phyloP scores from a whole-genome alignment of 2,113 vertebrate genomes.

The Malurus elegans region DNA sequence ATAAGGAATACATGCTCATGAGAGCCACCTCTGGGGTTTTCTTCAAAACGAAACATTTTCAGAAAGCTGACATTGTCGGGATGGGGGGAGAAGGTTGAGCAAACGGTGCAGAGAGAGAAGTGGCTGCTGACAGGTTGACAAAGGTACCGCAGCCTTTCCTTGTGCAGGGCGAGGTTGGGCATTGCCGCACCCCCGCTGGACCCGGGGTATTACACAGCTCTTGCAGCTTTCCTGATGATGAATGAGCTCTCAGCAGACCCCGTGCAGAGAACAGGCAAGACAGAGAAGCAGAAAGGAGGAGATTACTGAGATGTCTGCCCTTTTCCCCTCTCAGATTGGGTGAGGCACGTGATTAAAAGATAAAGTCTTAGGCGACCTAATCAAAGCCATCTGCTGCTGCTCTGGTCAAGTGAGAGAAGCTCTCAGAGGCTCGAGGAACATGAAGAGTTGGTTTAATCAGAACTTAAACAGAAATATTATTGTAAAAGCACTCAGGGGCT shows the following conservation, averaged over 20 bases:
- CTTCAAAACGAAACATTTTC: constrained; percentile 62
- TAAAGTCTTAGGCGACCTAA: constrained; percentile 54
- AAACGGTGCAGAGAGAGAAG: constrained; percentile 66
- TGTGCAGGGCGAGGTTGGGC: constrained; percentile 67
- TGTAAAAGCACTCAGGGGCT: background rate
- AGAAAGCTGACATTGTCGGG: constrained; percentile 40
- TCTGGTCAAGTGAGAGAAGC: constrained; percentile 18
- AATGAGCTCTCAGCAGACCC: constrained; percentile 76
- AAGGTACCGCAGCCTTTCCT: constrained; percentile 80
- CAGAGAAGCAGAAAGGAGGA: constrained; percentile 8
- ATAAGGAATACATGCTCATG: background rate
- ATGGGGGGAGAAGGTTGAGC: constrained; percentile 27
- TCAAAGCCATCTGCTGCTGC: constrained; percentile 63
- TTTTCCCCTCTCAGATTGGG: constrained; percentile 18
- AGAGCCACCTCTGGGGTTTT: constrained; percentile 18
- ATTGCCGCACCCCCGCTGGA: constrained; percentile 46
- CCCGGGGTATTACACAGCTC: constrained; percentile 80
- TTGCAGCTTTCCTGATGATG: constrained; percentile 77
- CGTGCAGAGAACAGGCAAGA: constrained; percentile 63
- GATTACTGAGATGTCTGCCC: constrained; percentile 64
- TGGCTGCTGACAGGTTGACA: constrained; percentile 88
- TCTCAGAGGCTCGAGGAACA: constrained; percentile 25
- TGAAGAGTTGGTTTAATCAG: constrained; percentile 22
- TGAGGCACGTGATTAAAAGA: constrained; percentile 63
- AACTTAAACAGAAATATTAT: constrained; percentile 8